Evolutionary conservation across 2,113 vertebrate species (phyloP).

Genomic region (Zosterops lateralis): DNA sequence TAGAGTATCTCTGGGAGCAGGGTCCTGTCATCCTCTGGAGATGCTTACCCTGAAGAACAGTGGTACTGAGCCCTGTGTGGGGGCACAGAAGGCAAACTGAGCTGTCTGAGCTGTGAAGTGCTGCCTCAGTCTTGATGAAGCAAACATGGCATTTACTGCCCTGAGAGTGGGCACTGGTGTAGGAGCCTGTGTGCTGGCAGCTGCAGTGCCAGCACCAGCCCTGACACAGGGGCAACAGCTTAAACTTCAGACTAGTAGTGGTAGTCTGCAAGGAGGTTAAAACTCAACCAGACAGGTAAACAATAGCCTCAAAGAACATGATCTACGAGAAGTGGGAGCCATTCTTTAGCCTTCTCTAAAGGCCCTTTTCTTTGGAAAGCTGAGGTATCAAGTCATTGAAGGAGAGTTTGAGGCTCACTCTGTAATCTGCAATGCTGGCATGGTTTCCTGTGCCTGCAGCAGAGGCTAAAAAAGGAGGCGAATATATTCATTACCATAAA

Average conservation of each 20-base stretch:
- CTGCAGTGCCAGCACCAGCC: background rate
- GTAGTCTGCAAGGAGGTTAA: background rate
- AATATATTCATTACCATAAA: slow-evolving; percentile 37
- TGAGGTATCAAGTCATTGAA: background rate
- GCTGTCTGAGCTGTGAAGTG: background rate
- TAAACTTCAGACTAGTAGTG: background rate
- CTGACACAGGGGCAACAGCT: background rate
- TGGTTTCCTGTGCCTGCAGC: background rate
- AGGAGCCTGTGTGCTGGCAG: background rate
- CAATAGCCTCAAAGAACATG: background rate
- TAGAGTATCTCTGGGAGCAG: background rate
- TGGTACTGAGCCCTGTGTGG: background rate
- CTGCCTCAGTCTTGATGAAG: background rate
- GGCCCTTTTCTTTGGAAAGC: background rate
- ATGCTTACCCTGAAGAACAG: background rate
- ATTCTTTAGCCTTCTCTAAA: background rate
- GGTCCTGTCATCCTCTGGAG: background rate
- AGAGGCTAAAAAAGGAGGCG: slow-evolving; percentile 56
- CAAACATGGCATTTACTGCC: background rate
- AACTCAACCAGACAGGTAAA: background rate
- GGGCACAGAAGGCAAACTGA: background rate
- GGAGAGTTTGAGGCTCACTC: background rate
- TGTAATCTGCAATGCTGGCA: background rate
- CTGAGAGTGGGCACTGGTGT: background rate
- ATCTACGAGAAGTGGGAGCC: background rate